Base-by-base conservation (phyloP, 2,797 vertebrate genomes). In the Coregonus ussuriensis region DNA sequence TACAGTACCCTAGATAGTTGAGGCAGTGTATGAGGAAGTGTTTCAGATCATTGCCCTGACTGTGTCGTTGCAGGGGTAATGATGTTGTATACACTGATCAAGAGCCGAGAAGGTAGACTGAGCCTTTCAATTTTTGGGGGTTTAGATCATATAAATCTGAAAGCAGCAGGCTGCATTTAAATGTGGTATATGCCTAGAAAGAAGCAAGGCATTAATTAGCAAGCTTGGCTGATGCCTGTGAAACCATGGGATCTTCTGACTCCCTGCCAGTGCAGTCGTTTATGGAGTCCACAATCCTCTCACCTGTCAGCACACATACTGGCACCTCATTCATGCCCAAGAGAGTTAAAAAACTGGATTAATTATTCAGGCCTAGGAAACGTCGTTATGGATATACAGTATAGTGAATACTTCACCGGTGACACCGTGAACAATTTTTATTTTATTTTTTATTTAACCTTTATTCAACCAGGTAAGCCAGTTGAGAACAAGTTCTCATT, bases 221-320 rank as follows among this genome's bases (percentile, higher is more conserved):
- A 87, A 89, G 85, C 84, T 90, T 91, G 91, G 90, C 91, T 86
- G 87, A 73, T 31, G 85, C 87, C 93, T 83, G 81, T 82, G 76
- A 87, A 91, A 83, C 87, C 87, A 84, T 85, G 81, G 82, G 80
- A 82, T 87, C 75, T 75, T 91, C 86, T 90, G 90, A 91, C 88
- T 92, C 85, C 82, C 76, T 90, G 92, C 89, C 89, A 92, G 74
- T 31, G 37, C 47, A 25, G 53, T 85, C 84, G 63, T 90, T 92
- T 86, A 90, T 91, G 86, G 86, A 88, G 88, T 92, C 88, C 89
- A 88, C 91, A 89, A 88, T 91, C 84, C 90, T 87, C 91, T 93
- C 91, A 93, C 92, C 91, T 94, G 93, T 89, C 90, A 91, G 87
- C 87, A 80, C 87, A 82, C 84, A 77, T 31, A 82, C 90, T 87